Evolutionary conservation across 2,888 invertebrate genomes (phyloP), one percentile per base, ranked within the genome.

Genomic region (Thereva unica): DNA sequence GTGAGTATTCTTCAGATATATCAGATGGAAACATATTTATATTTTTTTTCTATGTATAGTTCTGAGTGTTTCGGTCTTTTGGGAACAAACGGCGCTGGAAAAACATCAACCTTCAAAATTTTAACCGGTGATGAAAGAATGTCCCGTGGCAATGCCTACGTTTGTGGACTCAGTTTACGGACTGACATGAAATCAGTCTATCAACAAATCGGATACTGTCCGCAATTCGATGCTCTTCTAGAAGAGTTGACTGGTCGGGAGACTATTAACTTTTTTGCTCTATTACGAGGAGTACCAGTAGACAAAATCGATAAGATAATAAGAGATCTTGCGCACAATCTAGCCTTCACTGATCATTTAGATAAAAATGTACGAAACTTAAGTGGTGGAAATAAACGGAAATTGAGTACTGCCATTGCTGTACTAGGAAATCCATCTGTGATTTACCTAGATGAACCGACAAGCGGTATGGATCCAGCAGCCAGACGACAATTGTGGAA

Each of bases 61-160:
- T 85, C 85, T 7, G 93, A 93, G 80, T 92, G 92, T 75, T 93
- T 93, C 74, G 93, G 93, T 1, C 79, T 93, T 49, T 81, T 93
- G 56, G 92, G 93, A 0, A 88, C 92, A 0, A 93, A 94, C 77
- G 93, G 94, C 7, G 93, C 93, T 3, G 93, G 93, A 0, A 94
- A 93, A 79, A 93, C 92, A 0, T 88, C 89, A 1, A 94, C 95
- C 0, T 96, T 96, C 78, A 91, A 91, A 81, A 93, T 94, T 90
- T 82, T 95, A 74, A 94, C 94, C 56, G 94, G 95, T 0, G 93
- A 93, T 76, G 89, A 89, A 74, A 78, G 80, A 4, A 85, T 91
- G 8, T 86, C 89, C 0, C 84, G 83, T 59, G 93, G 93, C 0
- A 85, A 88, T 59, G 91, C 89, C 0, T 90, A 83, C 79, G 85